phyloP scores from a whole-genome alignment of 1,140 invertebrate species.

The Drosophila lacertosa region DNA sequence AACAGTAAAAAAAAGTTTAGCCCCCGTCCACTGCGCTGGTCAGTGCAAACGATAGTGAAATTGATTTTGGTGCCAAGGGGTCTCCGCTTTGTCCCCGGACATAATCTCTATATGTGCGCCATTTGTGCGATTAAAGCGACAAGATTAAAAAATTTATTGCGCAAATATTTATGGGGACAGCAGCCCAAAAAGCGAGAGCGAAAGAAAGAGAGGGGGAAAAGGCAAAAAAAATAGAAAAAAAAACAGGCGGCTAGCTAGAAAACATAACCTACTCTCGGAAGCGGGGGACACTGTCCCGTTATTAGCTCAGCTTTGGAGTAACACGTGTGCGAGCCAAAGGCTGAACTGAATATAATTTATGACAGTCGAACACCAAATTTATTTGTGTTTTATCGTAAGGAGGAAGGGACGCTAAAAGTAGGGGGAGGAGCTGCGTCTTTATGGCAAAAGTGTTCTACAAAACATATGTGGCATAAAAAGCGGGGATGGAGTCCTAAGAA shows the following conservation, averaged over 20 bases:
- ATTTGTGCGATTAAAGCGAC: constrained; percentile 84
- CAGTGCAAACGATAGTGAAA: constrained; percentile 73
- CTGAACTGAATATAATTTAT: constrained; percentile 76
- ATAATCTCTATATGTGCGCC: constrained; percentile 65
- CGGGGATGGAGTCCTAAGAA: neutral
- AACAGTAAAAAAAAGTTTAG: constrained; percentile 53
- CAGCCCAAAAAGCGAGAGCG: constrained; percentile 32
- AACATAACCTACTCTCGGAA: constrained; percentile 65
- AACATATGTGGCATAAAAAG: constrained; percentile 45
- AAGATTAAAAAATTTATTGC: constrained; percentile 85
- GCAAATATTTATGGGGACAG: constrained; percentile 83
- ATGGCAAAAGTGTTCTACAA: constrained; percentile 2
- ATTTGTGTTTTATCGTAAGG: constrained; percentile 59
- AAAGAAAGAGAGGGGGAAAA: neutral
- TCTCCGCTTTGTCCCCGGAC: constrained; percentile 36
- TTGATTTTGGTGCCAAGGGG: constrained; percentile 78
- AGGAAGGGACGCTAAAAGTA: constrained; percentile 21
- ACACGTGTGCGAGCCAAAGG: constrained; percentile 59
- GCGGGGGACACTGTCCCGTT: constrained; percentile 65
- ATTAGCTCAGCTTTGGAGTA: constrained; percentile 65
- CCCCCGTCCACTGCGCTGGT: constrained; percentile 24
- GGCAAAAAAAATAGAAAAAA: neutral
- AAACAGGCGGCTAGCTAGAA: constrained; percentile 19
- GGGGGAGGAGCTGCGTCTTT: constrained; percentile 9
- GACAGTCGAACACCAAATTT: constrained; percentile 64